phyloP scores from a whole-genome alignment of 2,797 vertebrate species.

The Sparus aurata region DNA sequence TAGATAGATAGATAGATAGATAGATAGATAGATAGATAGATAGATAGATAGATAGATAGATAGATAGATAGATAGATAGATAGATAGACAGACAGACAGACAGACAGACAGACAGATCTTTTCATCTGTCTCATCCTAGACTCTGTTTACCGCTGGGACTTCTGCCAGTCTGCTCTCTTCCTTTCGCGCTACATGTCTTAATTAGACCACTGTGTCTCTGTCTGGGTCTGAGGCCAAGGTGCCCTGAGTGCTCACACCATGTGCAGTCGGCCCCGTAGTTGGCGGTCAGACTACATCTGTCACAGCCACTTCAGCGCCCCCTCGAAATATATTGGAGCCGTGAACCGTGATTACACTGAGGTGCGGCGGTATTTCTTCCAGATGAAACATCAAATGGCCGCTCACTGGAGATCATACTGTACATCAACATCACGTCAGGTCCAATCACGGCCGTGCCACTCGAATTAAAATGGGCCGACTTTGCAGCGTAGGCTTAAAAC shows the following conservation, averaged over 20 bases:
- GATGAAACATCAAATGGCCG: constrained; percentile 39
- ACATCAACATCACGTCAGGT: constrained; percentile 30
- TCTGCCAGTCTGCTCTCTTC: constrained; percentile 50
- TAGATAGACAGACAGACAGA: constrained; percentile 8
- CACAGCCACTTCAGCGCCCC: constrained; percentile 36
- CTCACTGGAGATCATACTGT: constrained; percentile 9
- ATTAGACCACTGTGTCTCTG: constrained; percentile 73
- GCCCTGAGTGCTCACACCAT: constrained; percentile 33
- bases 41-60: constrained; percentile 8
- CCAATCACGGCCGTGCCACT: neutral
- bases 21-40: constrained; percentile 11
- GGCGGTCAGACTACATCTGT: constrained; percentile 55
- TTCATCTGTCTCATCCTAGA: constrained; percentile 45
- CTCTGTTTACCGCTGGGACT: constrained; percentile 56
- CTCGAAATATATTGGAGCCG: constrained; percentile 23
- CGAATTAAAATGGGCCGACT: neutral
- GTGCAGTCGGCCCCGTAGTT: constrained; percentile 22
- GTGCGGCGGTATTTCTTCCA: constrained; percentile 35
- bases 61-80: constrained; percentile 17
- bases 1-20: constrained; percentile 8
- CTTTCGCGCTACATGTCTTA: constrained; percentile 60
- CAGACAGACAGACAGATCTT: constrained; percentile 20
- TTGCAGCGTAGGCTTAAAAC: neutral
- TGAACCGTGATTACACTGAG: constrained; percentile 37
- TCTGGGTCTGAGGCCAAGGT: constrained; percentile 63